Percentiles rank a stretch among this genome's conserved stretches.
Conservation (phyloP, 2,888 invertebrate genomes). For the Scaptomyza polygonia region DNA sequence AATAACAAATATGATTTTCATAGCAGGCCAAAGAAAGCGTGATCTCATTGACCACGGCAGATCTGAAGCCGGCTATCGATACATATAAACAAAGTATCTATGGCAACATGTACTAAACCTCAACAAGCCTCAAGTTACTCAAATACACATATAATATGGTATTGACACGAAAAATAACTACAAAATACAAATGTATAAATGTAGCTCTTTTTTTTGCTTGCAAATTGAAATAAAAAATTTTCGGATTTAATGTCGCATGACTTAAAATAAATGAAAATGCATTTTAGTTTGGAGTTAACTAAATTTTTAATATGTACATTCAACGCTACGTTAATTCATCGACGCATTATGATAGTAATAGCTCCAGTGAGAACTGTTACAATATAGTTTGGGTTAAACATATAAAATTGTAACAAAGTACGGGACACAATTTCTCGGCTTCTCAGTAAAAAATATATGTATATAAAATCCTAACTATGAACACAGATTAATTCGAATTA, state of each 20-base stretch:
- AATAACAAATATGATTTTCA: background rate
- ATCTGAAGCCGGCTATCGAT: conserved; percentile 96
- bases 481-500: too few species aligned
- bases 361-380: conserved; percentile 88
- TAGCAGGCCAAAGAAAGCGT: conserved; percentile 88
- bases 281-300: conserved; percentile 6
- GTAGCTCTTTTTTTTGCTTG: too few species aligned
- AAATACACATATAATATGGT: background rate
- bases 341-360: conserved; percentile 86
- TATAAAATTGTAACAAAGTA: too few species aligned
- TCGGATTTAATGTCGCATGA: conserved; percentile 24
- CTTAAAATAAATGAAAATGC: conserved; percentile 32
- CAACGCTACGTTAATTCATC: conserved; percentile 52
- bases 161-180: background rate
- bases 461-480: too few species aligned
- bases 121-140: conserved; percentile 35
- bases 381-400: conserved; percentile 89
- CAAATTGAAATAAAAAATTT: conserved; percentile 3
- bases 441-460: too few species aligned
- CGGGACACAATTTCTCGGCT: too few species aligned
- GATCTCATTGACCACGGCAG: conserved; percentile 97
- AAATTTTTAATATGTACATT: conserved; percentile 12
- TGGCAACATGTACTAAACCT: conserved; percentile 87
- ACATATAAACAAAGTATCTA: conserved; percentile 99
- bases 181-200: too few species aligned